Evolutionary conservation across 30 jellyfish, hydroid and myxozoan genomes (phyloP), one percentile per base, ranked within the genome.

Genomic region (Turritopsis dohrnii): DNA sequence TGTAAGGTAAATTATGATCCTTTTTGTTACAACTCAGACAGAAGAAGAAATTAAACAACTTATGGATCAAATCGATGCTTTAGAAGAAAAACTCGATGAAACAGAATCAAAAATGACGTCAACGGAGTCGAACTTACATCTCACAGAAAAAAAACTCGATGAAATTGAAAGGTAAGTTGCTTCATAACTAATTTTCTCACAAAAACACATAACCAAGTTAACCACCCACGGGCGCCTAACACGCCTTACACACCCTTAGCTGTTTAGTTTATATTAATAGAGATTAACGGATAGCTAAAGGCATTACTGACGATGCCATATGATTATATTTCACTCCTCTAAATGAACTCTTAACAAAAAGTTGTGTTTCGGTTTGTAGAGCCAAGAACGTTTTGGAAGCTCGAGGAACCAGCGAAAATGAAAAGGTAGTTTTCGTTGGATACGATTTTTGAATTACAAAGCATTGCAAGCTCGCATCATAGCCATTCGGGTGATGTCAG

Each of bases 81-180:
- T 89, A 53, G 96, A 89, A 74, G 96, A 89, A n/a, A 91, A 89
- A 26, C 87, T 89, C 25, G 96, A 89, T 69, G 85, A 83, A 18
- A 89, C 96, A 21, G 96, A 89, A 81, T 89, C 96, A 28, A 84
- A 84, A 71, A 74, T 89, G 54, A 24, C 91, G 25, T 21, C 94
- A 29, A 76, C 96, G 8, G 53, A 77, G 65, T 86, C 82, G 60
- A 84, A 84, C 28, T 89, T 89, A 27, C 4, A 29, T 41, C 94
- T 84, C 22, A 88, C 96, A 21, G 96, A 89, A 81, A 84, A 89
- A 75, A 89, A 76, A 65, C 93, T 90, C 17, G 96, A 89, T 71
- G 96, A 89, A 71, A 85, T 91, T 53, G 96, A 88, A 72, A 88
- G 96, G 96, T 88, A n/a, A 73, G 18, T 72, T 72, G 19, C 23